Conservation (phyloP, 2,113 vertebrate genomes). For the Sinocyclocheilus grahami region DNA sequence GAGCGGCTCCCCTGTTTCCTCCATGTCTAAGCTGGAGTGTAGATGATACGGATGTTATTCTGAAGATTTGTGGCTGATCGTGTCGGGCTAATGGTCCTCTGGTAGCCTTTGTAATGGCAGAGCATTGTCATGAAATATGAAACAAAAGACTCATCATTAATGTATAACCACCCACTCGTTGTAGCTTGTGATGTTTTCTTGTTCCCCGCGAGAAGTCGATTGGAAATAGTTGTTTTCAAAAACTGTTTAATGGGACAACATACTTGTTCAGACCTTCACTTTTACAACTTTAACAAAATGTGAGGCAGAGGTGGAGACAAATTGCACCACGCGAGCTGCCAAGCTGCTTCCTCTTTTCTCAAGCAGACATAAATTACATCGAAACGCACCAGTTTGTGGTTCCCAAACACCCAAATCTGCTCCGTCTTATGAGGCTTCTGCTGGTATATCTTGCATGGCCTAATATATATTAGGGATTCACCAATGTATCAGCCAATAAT, state of each 20-base stretch:
- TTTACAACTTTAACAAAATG: slow-evolving; percentile 31
- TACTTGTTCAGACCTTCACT: slow-evolving; percentile 41
- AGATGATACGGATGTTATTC: slow-evolving; percentile 59
- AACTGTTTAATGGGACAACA: slow-evolving; percentile 53
- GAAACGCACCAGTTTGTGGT: not conserved
- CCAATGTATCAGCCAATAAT: too few relatives aligned
- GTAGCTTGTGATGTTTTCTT: slow-evolving; percentile 55
- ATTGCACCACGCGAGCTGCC: not conserved
- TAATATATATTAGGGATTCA: not conserved
- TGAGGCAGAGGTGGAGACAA: slow-evolving; percentile 28
- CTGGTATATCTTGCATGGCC: not conserved
- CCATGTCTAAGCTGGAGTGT: slow-evolving; percentile 40
- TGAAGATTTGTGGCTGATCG: slow-evolving; percentile 60
- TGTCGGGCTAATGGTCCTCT: slow-evolving; percentile 56
- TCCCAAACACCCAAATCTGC: not conserved
- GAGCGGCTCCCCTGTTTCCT: slow-evolving; percentile 41
- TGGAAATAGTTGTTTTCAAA: slow-evolving; percentile 51
- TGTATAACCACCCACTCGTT: slow-evolving; percentile 58
- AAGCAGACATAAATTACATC: not conserved
- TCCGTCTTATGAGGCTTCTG: too few relatives aligned
- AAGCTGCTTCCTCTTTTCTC: not conserved
- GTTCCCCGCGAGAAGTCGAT: slow-evolving; percentile 25
- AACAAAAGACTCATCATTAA: slow-evolving; percentile 62
- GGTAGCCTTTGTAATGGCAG: slow-evolving; percentile 54
- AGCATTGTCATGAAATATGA: slow-evolving; percentile 61